Evolutionary conservation across 2,113 vertebrate genomes (phyloP).

Genomic region (Hassar affinis): DNA sequence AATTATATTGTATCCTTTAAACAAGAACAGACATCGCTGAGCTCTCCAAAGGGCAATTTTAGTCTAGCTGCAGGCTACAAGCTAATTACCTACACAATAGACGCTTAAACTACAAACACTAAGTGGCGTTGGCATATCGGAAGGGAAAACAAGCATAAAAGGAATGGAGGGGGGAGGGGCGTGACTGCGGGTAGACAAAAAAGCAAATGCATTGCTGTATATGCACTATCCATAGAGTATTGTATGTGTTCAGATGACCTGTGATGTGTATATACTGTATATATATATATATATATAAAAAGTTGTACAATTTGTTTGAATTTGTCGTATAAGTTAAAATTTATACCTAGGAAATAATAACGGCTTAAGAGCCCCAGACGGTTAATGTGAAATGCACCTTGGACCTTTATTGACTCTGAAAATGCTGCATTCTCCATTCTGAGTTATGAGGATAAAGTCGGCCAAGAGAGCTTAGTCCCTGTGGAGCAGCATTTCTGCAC

Average conservation of each 20-base stretch:
- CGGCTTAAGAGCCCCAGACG: neutral
- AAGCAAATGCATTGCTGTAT: constrained; percentile 27
- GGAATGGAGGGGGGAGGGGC: neutral
- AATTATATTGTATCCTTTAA: constrained; percentile 62
- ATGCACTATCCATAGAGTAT: too few species aligned
- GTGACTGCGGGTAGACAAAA: neutral
- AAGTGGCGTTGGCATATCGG: neutral
- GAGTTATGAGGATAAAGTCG: neutral
- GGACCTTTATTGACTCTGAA: constrained; percentile 9
- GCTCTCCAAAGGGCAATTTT: constrained; percentile 61
- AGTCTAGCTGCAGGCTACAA: constrained; percentile 62
- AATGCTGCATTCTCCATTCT: neutral
- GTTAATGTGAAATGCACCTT: constrained; percentile 25
- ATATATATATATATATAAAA: too few species aligned
- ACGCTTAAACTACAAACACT: constrained; percentile 41
- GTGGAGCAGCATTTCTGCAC: constrained; percentile 61
- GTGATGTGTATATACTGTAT: too few species aligned
- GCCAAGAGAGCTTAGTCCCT: constrained; percentile 52
- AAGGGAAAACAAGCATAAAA: constrained; percentile 31
- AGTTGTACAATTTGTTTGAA: neutral
- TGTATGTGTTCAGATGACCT: too few species aligned
- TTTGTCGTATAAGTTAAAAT: neutral
- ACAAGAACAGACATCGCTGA: constrained; percentile 54
- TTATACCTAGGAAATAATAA: constrained; percentile 12
- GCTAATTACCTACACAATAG: constrained; percentile 50